Base-by-base conservation (phyloP, 2,797 vertebrate species). In the Lithobates pipiens region DNA sequence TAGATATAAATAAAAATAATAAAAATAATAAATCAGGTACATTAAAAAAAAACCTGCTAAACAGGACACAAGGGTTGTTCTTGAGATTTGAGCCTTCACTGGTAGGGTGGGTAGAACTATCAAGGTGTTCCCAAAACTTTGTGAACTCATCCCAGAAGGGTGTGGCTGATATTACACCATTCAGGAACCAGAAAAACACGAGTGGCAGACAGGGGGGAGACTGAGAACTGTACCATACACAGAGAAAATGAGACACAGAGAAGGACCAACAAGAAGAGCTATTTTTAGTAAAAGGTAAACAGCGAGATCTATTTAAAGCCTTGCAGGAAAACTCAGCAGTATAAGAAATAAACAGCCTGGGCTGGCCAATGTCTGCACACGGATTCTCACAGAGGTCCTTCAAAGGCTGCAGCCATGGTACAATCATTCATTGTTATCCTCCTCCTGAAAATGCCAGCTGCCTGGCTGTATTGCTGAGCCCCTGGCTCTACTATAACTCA, bases 161-260 rank as follows among this genome's bases (percentile, higher is more conserved):
- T 80, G 77, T 80, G 82, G 71, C 67, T 9, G 18, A 32, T 25
- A 42, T 44, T n/a, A 79, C 11, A 11, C 6, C 13, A 16, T 21
- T 29, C 21, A 5, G 54, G 23, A 85, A 77, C 50, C 10, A 25
- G 78, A 74, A 78, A 77, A 73, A 81, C 77, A 68, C 11, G 67
- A 65, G 67, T 0, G 34, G 57, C 72, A 44, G 69, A 39, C 36
- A 84, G 65, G 65, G 39, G 42, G 18, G 63, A 82, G 80, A 82
- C 54, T 61, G 54, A 61, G 18, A 61, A 61, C 54, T 23, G 5
- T 67, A 25, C 25, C 65, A 67, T 27, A 29, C 61, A 65, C 27
- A 29, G 54, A 67, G 9, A 27, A 29, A 29, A 25, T 29, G 61
- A 72, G 23, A 68, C 69, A 36, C 71, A 21, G 7, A 18, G 25